Evolutionary conservation across 2,888 invertebrate genomes (phyloP), one percentile per base, ranked within the genome.

Genomic region (Pecten maximus): DNA sequence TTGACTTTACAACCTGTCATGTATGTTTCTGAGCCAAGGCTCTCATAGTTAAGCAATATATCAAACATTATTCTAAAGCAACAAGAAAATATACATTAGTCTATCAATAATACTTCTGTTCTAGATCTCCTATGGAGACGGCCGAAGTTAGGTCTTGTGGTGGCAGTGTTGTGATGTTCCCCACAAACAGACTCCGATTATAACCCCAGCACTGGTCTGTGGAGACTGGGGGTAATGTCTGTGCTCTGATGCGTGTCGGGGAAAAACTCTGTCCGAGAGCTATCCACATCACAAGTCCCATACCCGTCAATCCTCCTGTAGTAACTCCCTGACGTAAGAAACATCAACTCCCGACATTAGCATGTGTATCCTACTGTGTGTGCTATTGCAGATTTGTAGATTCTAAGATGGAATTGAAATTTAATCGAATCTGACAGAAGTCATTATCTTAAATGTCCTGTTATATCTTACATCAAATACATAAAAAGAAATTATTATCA

Each of bases 21-120:
- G 93, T 93, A 88, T 94, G 93, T 0, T 93, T 94, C 94, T 93
- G 93, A 86, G 93, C 93, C 19, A 94, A 93, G 15, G 94, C 93
- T 87, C 93, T 94, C 35, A 94, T 90, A 6, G 93, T 93, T n/a
- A n/a, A n/a, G n/a, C 94, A 93, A n/a, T 91, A 40, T 87, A 88
- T 28, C 50, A 48, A n/a, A n/a, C n/a, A n/a, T 50, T 15, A 15
- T 16, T 50, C 50, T 15, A 50, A 16, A 2, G 10, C 16, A 16
- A 15, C 16, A 15, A n/a, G 16, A 2, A 50, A 15, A 8, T 8
- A n/a, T n/a, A n/a, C n/a, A n/a, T n/a, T n/a, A n/a, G n/a, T n/a
- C n/a, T 60, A 60, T n/a, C 10, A 60, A 6, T 12, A n/a, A 10
- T 74, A 74, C 74, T 74, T 74, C 10, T 74, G 28, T 28, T 74